These are phyloP conservation scores for Eulemur rufifrons DNA, from an alignment of 2,113 vertebrate species.

Conservation along the genomic window DNA sequence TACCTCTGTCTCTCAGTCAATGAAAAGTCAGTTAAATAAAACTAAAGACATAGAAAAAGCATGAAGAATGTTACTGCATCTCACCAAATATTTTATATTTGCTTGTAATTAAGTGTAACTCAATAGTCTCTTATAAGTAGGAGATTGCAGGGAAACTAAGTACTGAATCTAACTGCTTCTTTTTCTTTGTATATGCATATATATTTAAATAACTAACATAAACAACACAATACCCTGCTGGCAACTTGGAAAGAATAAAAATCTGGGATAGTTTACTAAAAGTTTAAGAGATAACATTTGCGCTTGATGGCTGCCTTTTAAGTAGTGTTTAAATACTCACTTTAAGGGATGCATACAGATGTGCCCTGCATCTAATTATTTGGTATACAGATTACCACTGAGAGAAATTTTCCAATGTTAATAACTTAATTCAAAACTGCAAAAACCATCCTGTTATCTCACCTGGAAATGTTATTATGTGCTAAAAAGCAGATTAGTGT, in stretches of 20 bases:
- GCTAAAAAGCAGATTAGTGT: not conserved
- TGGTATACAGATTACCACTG: not conserved
- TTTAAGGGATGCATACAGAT: not conserved
- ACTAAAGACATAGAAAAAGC: not conserved
- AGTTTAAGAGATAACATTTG: not conserved
- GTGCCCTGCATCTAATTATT: not conserved
- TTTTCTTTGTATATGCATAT: not conserved
- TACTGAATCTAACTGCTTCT: not conserved
- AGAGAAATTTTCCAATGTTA: not conserved
- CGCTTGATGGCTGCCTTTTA: not conserved
- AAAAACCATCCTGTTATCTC: not conserved
- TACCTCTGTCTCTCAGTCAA: not conserved
- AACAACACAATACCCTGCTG: not conserved
- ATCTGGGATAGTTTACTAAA: not conserved
- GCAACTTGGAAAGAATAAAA: not conserved
- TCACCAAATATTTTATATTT: slow-evolving; percentile 2
- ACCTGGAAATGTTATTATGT: slow-evolving; percentile 4
- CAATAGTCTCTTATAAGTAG: not conserved
- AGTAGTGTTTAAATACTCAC: slow-evolving; percentile 12
- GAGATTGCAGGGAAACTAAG: not conserved
- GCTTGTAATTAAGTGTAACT: slow-evolving; percentile 34
- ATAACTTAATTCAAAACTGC: slow-evolving; percentile 24
- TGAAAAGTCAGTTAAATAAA: not conserved
- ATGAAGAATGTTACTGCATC: not conserved
- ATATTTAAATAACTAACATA: not conserved